Evolutionary conservation across 2,113 vertebrate genomes (phyloP).

Genomic region (Hepsetus odoe): DNA sequence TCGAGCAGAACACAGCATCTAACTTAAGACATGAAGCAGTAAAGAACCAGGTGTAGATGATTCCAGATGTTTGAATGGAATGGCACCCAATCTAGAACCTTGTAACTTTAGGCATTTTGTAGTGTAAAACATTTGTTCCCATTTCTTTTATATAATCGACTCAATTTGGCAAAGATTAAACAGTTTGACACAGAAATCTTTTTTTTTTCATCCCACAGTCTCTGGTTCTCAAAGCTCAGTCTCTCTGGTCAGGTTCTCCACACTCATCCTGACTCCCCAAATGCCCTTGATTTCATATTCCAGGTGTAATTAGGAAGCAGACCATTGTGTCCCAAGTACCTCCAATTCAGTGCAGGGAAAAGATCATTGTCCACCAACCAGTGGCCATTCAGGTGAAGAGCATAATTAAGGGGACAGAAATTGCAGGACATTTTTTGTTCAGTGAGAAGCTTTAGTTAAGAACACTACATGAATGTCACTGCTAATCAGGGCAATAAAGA

Average conservation of each 20-base stretch:
- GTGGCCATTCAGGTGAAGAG: slow-evolving; percentile 54
- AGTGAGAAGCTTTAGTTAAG: slow-evolving; percentile 36
- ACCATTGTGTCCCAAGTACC: slow-evolving; percentile 86
- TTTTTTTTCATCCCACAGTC: slow-evolving; percentile 60
- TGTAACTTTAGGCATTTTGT: no score
- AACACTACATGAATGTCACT: slow-evolving; percentile 37
- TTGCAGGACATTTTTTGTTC: slow-evolving; percentile 47
- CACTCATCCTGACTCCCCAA: slow-evolving; percentile 72
- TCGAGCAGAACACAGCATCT: no score
- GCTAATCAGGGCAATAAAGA: slow-evolving; percentile 47
- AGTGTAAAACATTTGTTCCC: no score
- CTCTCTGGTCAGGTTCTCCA: slow-evolving; percentile 65
- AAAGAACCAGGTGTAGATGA: no score
- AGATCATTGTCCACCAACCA: slow-evolving; percentile 78
- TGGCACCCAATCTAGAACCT: no score
- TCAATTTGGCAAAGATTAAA: no score
- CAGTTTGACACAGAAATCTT: slow-evolving; percentile 58
- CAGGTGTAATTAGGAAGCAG: slow-evolving; percentile 86
- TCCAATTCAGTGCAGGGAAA: slow-evolving; percentile 79
- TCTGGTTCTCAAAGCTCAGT: slow-evolving; percentile 62
- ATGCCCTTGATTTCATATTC: slow-evolving; percentile 88
- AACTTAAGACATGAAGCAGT: no score
- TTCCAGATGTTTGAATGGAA: no score
- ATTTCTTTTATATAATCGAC: no score
- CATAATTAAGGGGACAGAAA: slow-evolving; percentile 61